Percentiles rank a stretch among this genome's conserved stretches.
Evolutionary conservation across 2,113 vertebrate species (phyloP).

Genomic region (Motacilla tschutschensis): DNA sequence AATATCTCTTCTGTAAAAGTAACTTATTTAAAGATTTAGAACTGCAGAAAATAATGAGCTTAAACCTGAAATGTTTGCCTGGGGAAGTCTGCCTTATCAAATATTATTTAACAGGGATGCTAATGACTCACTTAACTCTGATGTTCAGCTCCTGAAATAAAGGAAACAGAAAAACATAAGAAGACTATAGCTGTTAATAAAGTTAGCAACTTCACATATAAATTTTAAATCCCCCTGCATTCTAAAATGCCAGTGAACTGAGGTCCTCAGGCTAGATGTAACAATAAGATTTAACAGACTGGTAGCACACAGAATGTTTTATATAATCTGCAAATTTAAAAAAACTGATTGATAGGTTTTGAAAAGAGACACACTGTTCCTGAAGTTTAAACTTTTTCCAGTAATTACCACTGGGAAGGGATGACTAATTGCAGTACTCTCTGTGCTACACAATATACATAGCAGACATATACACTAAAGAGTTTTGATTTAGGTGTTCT

Average conservation of each 20-base stretch:
- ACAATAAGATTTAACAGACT: conserved; percentile 5
- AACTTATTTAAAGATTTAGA: background rate
- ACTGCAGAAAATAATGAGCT: background rate
- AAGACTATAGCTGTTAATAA: background rate
- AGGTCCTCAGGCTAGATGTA: background rate
- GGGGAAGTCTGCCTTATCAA: background rate
- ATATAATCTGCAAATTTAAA: background rate
- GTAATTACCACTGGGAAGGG: conserved; percentile 14
- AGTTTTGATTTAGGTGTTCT: conserved; percentile 46
- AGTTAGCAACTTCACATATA: background rate
- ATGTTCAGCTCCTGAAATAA: background rate
- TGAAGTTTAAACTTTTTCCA: conserved; percentile 27
- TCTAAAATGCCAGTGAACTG: conserved; percentile 2
- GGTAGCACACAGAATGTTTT: background rate
- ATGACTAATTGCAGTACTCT: conserved; percentile 29
- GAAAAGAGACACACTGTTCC: conserved; percentile 15
- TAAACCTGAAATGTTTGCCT: background rate
- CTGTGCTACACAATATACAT: background rate
- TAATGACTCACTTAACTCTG: conserved; percentile 9
- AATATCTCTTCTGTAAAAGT: background rate
- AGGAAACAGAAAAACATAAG: background rate
- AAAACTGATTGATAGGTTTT: conserved; percentile 18
- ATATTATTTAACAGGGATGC: background rate
- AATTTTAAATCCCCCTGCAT: background rate
- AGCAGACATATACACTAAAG: conserved; percentile 34